These are phyloP conservation scores for Anolis sagrei DNA, from an alignment of 2,113 vertebrate species.

Conservation along the genomic window DNA sequence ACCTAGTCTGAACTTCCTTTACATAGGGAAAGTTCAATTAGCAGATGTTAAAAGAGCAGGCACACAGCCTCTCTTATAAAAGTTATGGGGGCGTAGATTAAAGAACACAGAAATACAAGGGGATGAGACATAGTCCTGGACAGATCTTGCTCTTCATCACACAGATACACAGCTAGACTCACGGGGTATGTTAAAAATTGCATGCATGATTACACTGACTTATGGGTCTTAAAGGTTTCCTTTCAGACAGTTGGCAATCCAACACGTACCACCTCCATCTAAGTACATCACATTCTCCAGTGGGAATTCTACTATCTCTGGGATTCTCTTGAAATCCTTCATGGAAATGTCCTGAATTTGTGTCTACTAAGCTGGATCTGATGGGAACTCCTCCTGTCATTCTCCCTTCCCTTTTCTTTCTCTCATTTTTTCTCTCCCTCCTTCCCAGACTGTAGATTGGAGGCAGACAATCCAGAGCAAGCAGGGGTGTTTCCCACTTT, in stretches of 20 bases:
- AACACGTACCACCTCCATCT: background rate
- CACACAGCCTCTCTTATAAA: no score
- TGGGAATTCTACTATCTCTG: background rate
- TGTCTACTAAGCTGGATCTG: background rate
- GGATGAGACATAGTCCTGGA: background rate
- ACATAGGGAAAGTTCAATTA: background rate
- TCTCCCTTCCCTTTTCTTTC: background rate
- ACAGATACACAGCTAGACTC: background rate
- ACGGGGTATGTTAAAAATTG: background rate
- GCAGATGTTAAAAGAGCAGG: background rate
- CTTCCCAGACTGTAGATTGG: slow-evolving; percentile 33
- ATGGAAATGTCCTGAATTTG: slow-evolving; percentile 3
- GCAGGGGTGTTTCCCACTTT: slow-evolving; percentile 36
- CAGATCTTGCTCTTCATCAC: background rate
- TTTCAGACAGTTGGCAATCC: background rate
- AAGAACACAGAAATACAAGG: background rate
- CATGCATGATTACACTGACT: background rate
- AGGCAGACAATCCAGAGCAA: slow-evolving; percentile 9
- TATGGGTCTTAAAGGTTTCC: background rate
- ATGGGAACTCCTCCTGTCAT: slow-evolving; percentile 20
- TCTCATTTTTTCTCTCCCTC: background rate
- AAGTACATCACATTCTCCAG: background rate
- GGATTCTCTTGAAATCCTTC: background rate
- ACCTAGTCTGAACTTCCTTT: no score
- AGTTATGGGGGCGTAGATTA: no score